Conservation (phyloP, 2,888 invertebrate species). For the Meghimatium bilineatum region DNA sequence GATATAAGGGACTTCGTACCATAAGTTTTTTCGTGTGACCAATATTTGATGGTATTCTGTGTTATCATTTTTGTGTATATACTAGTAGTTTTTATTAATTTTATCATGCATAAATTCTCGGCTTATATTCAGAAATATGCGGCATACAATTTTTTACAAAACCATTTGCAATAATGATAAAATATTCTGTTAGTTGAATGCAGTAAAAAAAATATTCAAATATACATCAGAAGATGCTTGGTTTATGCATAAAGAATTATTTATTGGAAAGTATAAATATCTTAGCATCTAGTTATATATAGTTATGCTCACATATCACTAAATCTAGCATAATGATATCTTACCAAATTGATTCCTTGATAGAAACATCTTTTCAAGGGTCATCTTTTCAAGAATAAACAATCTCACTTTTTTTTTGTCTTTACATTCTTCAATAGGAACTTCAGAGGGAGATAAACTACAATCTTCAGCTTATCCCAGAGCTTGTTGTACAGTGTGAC, state of each 20-base stretch:
- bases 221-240: neutral
- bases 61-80: too few species aligned
- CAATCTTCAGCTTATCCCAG: slow-evolving; percentile 67
- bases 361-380: neutral
- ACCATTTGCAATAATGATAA: neutral
- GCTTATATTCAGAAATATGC: too few species aligned
- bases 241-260: too few species aligned
- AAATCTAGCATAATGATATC: neutral
- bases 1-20: too few species aligned
- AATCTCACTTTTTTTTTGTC: neutral
- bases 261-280: too few species aligned
- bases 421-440: slow-evolving; percentile 54
- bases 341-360: neutral
- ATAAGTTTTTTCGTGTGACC: too few species aligned
- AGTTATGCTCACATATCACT: neutral
- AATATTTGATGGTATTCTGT: too few species aligned
- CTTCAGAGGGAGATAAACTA: slow-evolving; percentile 68
- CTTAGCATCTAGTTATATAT: too few species aligned
- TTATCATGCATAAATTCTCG: too few species aligned
- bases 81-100: too few species aligned
- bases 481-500: slow-evolving; percentile 73
- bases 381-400: neutral
- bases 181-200: neutral
- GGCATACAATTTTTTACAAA: too few species aligned
- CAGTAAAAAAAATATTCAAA: too few species aligned